Evolutionary conservation across 2,888 invertebrate genomes (phyloP), one percentile per base, ranked within the genome.

Genomic region (Gandaritis pyraliata): DNA sequence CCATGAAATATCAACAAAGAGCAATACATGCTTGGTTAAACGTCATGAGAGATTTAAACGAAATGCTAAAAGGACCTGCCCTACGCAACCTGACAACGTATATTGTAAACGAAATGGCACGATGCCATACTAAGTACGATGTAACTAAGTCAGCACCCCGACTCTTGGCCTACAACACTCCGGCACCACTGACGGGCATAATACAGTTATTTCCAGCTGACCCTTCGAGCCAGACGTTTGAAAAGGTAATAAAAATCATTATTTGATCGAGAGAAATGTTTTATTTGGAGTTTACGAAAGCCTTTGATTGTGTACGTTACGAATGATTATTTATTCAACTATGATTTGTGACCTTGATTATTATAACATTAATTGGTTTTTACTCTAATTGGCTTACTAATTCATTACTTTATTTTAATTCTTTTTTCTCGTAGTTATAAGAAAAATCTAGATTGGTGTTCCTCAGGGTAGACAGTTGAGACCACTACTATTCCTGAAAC

Each of bases 131-230:
- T 53, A 53, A 55, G 66, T 73, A 70, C 72, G 70, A 75, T 66
- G 78, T 77, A 72, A 73, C 71, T 77, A 75, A 82, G 87, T 85
- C 88, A 89, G 86, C 89, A 88, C 89, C 87, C 87, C 87, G 74
- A 85, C 87, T 88, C 89, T 90, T 88, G 88, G 88, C 90, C 90
- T 85, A 78, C 84, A 83, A 89, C 90, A 91, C 90, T 90, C 91
- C 90, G 90, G 89, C 76, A 81, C 84, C 80, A 87, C 90, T 88
- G 88, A 89, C 75, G 91, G 90, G 91, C 91, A 90, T 90, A 87
- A 88, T 90, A 90, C 90, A 90, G 90, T 91, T 90, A 85, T 89
- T 90, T 89, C 88, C 89, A 90, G 87, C 83, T 74, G 80, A 75
- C 74, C 72, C 73, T 67, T 58, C 63, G 59, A 60, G 47, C 63